phyloP scores from a whole-genome alignment of 1,140 invertebrate species.

The Holotrichia oblita region DNA sequence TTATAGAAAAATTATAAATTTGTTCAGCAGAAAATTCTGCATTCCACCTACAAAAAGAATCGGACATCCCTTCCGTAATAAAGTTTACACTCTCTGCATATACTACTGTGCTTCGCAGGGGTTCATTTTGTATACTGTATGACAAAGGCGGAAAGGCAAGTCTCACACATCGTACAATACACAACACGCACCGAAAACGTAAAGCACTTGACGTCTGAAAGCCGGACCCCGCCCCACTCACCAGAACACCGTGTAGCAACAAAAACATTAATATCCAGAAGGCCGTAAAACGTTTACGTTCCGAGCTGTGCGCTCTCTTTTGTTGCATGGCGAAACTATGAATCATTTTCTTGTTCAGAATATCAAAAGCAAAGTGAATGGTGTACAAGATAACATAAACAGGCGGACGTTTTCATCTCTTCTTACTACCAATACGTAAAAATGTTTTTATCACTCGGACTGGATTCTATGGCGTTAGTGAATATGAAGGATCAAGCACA shows the following conservation, averaged over 20 bases:
- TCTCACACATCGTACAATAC: background rate
- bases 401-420: too few relatives aligned
- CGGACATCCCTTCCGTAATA: too few relatives aligned
- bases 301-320: background rate
- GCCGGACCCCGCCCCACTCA: background rate
- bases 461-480: too few relatives aligned
- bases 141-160: background rate
- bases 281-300: constrained; percentile 5
- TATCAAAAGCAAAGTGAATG: constrained; percentile 6
- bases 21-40: too few relatives aligned
- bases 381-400: background rate
- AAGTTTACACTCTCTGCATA: too few relatives aligned
- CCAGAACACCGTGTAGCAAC: background rate
- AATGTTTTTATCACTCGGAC: too few relatives aligned
- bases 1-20: too few relatives aligned
- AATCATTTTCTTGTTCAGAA: constrained; percentile 1
- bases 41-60: too few relatives aligned
- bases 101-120: background rate
- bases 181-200: background rate
- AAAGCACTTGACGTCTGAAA: background rate
- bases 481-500: too few relatives aligned
- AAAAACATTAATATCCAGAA: constrained; percentile 17
- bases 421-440: too few relatives aligned
- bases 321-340: constrained; percentile 2
- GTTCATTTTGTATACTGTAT: background rate